These are phyloP conservation scores for Mastomys natalensis DNA, from an alignment of 2,113 vertebrate species.

Conservation along the genomic window DNA sequence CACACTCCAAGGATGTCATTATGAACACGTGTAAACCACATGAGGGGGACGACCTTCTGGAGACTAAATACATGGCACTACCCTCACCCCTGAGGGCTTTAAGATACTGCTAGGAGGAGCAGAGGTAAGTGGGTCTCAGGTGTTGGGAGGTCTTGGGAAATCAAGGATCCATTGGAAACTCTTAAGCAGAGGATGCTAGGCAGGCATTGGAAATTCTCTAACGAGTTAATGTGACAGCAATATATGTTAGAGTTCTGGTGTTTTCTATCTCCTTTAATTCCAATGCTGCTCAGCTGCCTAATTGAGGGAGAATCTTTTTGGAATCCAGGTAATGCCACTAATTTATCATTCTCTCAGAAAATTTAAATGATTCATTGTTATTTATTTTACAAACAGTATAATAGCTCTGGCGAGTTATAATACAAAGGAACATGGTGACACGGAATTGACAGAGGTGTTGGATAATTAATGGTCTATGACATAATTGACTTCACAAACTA, in stretches of 20 bases:
- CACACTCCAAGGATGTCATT: constrained; percentile 80
- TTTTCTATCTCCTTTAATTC: constrained; percentile 72
- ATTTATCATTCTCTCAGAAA: constrained; percentile 69
- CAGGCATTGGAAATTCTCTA: constrained; percentile 44
- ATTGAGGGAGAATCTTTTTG: constrained; percentile 72
- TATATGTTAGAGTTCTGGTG: constrained; percentile 20
- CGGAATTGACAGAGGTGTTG: constrained; percentile 73
- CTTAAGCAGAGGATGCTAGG: constrained; percentile 18
- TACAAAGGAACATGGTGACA: constrained; percentile 70
- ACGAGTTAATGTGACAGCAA: constrained; percentile 61
- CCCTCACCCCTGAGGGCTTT: not conserved
- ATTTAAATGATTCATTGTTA: constrained; percentile 63
- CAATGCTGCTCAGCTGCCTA: constrained; percentile 61
- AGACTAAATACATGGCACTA: constrained; percentile 38
- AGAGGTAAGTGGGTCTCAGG: constrained; percentile 23
- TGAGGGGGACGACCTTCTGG: constrained; percentile 76
- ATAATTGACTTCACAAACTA: constrained; percentile 66
- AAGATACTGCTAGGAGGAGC: constrained; percentile 33
- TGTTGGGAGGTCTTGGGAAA: constrained; percentile 8
- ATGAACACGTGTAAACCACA: constrained; percentile 84
- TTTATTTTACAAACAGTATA: constrained; percentile 41
- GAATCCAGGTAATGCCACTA: constrained; percentile 72
- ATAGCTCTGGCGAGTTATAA: constrained; percentile 75
- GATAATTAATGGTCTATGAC: constrained; percentile 74
- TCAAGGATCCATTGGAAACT: constrained; percentile 73